A percentile compares a stretch with the other conserved stretches of the same genome.
These are phyloP conservation scores for Macrosoma leucophasiata DNA, from an alignment of 2,888 invertebrate genomes.

Conservation along the genomic window DNA sequence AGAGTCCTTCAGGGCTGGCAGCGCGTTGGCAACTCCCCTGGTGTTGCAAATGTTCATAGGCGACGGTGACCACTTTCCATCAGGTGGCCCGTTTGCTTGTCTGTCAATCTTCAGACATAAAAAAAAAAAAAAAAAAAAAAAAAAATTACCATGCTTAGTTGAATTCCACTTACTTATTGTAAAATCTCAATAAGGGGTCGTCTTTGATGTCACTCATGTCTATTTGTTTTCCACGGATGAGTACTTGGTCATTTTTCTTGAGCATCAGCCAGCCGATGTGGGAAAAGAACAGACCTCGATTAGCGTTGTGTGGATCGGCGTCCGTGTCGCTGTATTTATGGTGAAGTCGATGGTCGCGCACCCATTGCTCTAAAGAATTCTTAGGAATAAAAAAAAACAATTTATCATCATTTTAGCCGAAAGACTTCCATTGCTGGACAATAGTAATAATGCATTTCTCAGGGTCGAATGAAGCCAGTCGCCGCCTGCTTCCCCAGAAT, in stretches of 20 bases:
- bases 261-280: conserved; percentile 92
- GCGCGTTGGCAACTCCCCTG: too few species aligned
- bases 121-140: conserved; percentile 10
- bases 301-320: conserved; percentile 90
- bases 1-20: too few species aligned
- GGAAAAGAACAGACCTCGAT: conserved; percentile 90
- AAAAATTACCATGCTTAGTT: not conserved
- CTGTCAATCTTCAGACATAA: too few species aligned
- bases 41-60: too few species aligned
- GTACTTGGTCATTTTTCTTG: conserved; percentile 88
- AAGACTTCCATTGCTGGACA: conserved; percentile 4
- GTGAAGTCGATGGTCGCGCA: conserved; percentile 82
- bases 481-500: too few species aligned
- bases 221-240: conserved; percentile 82
- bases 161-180: conserved; percentile 77
- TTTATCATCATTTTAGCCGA: too few species aligned
- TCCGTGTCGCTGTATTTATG: conserved; percentile 91
- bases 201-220: conserved; percentile 84
- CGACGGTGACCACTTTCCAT: too few species aligned
- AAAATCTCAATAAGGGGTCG: conserved; percentile 83
- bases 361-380: conserved; percentile 74
- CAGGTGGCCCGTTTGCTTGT: too few species aligned
- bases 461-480: too few species aligned
- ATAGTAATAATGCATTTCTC: not conserved
- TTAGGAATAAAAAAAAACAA: too few species aligned